phyloP scores from a whole-genome alignment of 2,888 invertebrate genomes.

The Rotaria sp. region DNA sequence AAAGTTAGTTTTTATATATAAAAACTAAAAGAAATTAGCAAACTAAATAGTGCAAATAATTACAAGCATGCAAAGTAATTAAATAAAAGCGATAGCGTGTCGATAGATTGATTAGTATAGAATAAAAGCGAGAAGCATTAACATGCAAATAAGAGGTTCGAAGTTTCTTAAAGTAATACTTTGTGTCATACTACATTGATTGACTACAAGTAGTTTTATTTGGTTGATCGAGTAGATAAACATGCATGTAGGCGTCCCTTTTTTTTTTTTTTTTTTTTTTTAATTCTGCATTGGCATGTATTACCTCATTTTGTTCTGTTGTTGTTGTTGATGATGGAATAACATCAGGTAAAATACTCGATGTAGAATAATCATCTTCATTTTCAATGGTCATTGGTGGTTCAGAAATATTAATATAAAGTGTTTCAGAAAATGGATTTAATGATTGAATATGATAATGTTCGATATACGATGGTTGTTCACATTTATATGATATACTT shows the following conservation, averaged over 20 bases:
- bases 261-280: neutral
- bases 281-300: neutral
- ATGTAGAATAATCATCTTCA: neutral
- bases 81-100: neutral
- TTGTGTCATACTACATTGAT: neutral
- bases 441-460: conserved; percentile 18
- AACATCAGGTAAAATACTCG: neutral
- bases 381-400: neutral
- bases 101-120: neutral
- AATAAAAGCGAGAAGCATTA: neutral
- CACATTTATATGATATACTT: neutral
- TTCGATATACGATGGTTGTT: conserved; percentile 3
- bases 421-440: neutral
- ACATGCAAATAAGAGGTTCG: conserved; percentile 8
- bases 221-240: neutral
- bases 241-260: neutral
- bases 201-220: neutral
- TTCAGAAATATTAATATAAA: neutral
- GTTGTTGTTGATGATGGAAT: neutral
- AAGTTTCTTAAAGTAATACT: neutral
- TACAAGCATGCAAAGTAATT: neutral
- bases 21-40: too few species aligned
- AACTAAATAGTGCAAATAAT: too few species aligned
- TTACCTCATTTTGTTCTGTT: neutral
- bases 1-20: too few species aligned